Evolutionary conservation across 2,888 invertebrate genomes (phyloP), one percentile per base, ranked within the genome.

Genomic region (Agrenia bidenticulata): DNA sequence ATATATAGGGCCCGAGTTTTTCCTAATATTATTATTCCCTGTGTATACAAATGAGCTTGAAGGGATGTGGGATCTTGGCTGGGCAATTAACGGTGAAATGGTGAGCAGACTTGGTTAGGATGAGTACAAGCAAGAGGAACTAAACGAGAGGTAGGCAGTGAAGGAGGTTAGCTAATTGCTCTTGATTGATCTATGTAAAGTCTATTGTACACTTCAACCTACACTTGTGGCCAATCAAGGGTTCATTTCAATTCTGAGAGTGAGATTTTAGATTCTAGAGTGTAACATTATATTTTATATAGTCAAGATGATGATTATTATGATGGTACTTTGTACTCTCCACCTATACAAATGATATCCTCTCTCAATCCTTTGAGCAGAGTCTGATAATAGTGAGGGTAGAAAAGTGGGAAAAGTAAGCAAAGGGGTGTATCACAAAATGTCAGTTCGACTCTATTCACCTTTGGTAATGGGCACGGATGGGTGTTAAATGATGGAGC

Each of bases 401-500:
- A 15, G 21, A 19, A 24, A 58, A 21, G 17, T 24, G n/a, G n/a
- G n/a, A n/a, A n/a, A n/a, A n/a, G n/a, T 45, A 51, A 32, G 2
- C 32, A 53, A 63, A 37, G 59, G 69, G 66, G 70, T 70, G 70
- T 67, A 60, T 60, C 63, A 57, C 49, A 62, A 39, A 66, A 70
- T 70, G 70, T 71, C 68, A 68, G 66, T 62, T 70, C 65, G 60
- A 63, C 62, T 70, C 63, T 55, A 67, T 67, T 66, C 68, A 68
- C 71, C 64, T 69, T 64, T 67, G 63, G 67, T 72, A 72, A 72
- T 69, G 63, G 66, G 68, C 55, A 63, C 64, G 66, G 69, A 69
- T 67, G 72, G 70, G 73, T 73, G 73, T 73, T 73, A 73, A 73
- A 73, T 73, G 73, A 70, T 73, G 70, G 66, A 67, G 65, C 67